Base-by-base conservation (phyloP, 1,140 invertebrate species). In the Acyrthosiphon pisum region DNA sequence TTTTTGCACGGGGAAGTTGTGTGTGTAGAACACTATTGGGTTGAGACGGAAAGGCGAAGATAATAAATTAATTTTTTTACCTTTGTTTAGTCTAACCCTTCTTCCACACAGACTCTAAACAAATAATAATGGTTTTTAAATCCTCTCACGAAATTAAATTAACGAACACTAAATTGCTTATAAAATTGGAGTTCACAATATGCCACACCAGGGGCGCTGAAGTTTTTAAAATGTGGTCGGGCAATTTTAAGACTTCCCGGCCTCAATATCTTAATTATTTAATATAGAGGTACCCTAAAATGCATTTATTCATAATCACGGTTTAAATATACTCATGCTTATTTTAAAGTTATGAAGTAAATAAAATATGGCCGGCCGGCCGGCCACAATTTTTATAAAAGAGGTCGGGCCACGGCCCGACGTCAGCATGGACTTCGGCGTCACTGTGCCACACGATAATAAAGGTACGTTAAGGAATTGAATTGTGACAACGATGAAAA, bases 101-200 rank as follows among this genome's bases (percentile, higher is more conserved):
- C 48, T 0, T 20, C 22, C 6, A 9, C 4, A 22, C 83, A 41
- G 11, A 26, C 86, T 53, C 3, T 53, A 89, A 89, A 89, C 2
- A 89, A n/a, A 53, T n/a, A n/a, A 53, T n/a, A 53, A 89, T 89
- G n/a, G 35, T 18, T 89, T 89, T 89, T 50, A 53, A 89, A 44
- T 44, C 48, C 2, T 89, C 35, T 50, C 35, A 11, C 6, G 20
- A 89, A 89, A 89, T 89, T 53, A n/a, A 50, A 37, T 89, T 53
- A 30, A 89, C 22, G 30, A n/a, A 87, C 48, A 89, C 20, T 53
- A 89, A 53, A 89, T 53, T 48, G 87, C 46, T 89, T 53, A 53
- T 89, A 53, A 53, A 89, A 89, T 53, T 89, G 2, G 35, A 50
- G n/a, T 89, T 89, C 2, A 53, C 53, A 89, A 89, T 37, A 89